Percentiles rank a stretch among this genome's conserved stretches.
Conservation (phyloP, 2,113 vertebrate genomes). For the Rissa tridactyla region DNA sequence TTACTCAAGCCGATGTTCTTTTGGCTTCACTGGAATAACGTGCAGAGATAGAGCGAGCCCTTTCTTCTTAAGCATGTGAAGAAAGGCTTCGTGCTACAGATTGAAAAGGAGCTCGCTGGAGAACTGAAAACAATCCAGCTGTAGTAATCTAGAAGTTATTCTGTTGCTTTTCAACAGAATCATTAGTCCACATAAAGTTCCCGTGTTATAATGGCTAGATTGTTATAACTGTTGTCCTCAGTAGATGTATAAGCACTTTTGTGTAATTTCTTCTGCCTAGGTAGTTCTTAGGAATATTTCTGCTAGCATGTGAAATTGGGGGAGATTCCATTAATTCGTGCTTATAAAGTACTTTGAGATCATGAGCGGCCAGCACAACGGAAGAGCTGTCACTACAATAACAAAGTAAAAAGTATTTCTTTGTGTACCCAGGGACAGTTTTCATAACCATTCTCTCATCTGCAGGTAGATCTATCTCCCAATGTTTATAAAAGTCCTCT, state of each 20-base stretch:
- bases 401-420: neutral
- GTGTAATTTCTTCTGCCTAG: neutral
- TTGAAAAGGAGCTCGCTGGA: neutral
- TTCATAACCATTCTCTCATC: neutral
- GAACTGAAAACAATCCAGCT: neutral
- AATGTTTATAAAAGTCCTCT: neutral
- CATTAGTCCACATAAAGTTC: neutral
- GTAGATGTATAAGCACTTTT: neutral
- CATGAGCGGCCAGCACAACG: neutral
- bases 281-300: neutral
- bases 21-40: neutral
- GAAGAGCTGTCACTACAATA: neutral
- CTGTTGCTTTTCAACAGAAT: neutral
- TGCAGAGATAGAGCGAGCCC: neutral
- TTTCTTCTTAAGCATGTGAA: neutral
- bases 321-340: neutral
- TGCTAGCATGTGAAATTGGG: neutral
- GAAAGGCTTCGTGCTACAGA: neutral
- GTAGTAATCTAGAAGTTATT: neutral
- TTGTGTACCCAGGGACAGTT: neutral
- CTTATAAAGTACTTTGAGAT: neutral
- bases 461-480: neutral
- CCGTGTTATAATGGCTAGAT: neutral
- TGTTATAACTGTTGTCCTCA: neutral
- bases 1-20: neutral